Conservation (phyloP, 2,113 vertebrate species). For the Gopherus evgoodei region DNA sequence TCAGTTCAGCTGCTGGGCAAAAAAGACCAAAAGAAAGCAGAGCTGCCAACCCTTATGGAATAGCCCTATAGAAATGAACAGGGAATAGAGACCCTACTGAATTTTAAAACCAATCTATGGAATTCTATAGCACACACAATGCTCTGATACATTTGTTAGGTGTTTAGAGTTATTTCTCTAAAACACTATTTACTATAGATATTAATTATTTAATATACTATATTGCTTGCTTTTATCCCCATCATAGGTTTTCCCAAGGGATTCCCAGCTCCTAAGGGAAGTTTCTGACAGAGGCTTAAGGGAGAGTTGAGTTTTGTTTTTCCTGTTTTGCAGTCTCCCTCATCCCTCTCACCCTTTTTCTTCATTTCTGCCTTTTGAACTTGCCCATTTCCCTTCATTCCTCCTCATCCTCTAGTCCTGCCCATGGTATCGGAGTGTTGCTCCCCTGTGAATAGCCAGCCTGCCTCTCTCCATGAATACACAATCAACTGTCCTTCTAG, state of each 20-base stretch:
- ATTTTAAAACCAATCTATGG: background rate
- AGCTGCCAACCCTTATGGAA: background rate
- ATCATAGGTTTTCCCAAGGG: no score
- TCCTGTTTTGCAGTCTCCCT: background rate
- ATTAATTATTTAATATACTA: no score
- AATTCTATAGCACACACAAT: background rate
- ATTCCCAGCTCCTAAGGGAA: background rate
- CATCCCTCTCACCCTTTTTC: background rate
- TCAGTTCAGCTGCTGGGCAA: background rate
- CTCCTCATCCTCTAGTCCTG: background rate
- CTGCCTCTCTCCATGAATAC: background rate
- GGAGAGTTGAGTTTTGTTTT: background rate
- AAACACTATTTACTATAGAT: no score
- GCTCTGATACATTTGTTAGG: no score
- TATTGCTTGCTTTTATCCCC: no score
- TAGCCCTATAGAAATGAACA: background rate
- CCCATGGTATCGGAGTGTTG: background rate
- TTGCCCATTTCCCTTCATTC: background rate
- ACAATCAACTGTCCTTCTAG: background rate
- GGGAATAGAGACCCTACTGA: no score
- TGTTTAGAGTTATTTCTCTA: no score
- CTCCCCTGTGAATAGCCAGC: background rate
- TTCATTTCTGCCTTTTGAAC: background rate
- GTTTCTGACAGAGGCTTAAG: background rate
- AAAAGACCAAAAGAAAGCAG: background rate